Evolutionary conservation across 23 tunicate genomes (phyloP).

Genomic region (Oikopleura dioica): DNA sequence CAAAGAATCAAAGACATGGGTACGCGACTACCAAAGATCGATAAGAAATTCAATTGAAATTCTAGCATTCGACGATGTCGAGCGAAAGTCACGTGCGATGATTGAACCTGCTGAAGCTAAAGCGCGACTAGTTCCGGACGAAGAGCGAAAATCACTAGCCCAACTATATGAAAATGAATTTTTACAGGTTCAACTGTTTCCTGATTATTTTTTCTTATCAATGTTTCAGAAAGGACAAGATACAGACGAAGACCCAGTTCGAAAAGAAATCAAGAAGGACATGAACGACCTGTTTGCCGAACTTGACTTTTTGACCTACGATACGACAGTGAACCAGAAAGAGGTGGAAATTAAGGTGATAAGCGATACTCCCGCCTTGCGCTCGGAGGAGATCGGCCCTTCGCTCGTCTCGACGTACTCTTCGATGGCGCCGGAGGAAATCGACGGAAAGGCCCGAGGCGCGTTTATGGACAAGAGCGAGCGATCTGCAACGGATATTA

Average conservation of each 20-base stretch:
- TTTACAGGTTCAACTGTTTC: not conserved
- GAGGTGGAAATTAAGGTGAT: constrained; percentile 12
- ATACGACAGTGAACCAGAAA: constrained; percentile 1
- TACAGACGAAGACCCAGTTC: not conserved
- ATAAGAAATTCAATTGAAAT: not conserved
- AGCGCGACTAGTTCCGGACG: not conserved
- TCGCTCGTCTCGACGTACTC: not conserved
- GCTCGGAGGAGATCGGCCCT: not conserved
- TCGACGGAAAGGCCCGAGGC: constrained; percentile 8
- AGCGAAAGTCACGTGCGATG: constrained; percentile 19
- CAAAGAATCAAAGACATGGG: constrained; percentile 33
- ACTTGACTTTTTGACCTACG: not conserved
- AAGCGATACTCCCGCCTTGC: not conserved
- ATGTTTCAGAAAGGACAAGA: not conserved
- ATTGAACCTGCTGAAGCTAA: constrained; percentile 7
- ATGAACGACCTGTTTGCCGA: not conserved
- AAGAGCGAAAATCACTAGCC: constrained; percentile 1
- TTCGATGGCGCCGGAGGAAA: constrained; percentile 2
- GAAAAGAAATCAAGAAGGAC: not conserved
- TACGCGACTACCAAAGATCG: not conserved
- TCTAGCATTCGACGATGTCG: constrained; percentile 44
- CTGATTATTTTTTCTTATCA: not conserved
- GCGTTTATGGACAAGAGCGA: constrained; percentile 1
- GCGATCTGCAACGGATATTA: not conserved
- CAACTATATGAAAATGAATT: constrained; percentile 12